Base-by-base conservation (phyloP, 1,140 invertebrate genomes). In the Littorina saxatilis region DNA sequence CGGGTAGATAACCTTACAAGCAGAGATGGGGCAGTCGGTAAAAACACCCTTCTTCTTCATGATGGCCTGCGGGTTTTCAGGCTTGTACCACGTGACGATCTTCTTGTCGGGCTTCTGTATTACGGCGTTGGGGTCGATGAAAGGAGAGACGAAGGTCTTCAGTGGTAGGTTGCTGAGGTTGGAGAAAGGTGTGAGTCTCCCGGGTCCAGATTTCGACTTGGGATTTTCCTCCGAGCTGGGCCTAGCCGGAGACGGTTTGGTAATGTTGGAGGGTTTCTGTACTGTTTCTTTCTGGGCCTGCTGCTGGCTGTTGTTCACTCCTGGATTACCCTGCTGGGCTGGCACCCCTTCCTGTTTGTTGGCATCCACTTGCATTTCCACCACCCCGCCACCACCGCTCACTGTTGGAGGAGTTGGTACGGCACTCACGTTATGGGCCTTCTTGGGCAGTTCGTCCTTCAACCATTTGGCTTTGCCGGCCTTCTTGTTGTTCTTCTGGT, bases 81-180 rank as follows among this genome's bases (percentile, higher is more conserved):
- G 55, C 13, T 63, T 29, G 29, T 78, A 63, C 76, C 76, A 78
- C 35, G 76, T 78, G 76, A 78, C 43, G 39, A 78, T 35, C 37
- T 78, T 78, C 76, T 66, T 78, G 29, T 39, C 50, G 4, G 2
- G 1, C 32, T 40, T 17, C 20, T 50, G 20, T 4, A n/a, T 27
- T 7, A 15, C 35, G 35, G 23, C 11, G 5, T 63, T 43, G 37
- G 35, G 23, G 35, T 78, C 76, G 13, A 78, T 78, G 39, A 61
- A 78, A 9, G 76, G 76, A 32, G 76, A 78, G 55, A n/a, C 55
- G 76, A 78, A 78, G 23, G 35, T 39, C 32, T 68, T 29, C 13
- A 68, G 29, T 2, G 32, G 66, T 13, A 27, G 29, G 11, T 39
- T 17, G 66, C 27, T 39, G 32, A 68, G 66, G 23, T 68, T 39